Conservation (phyloP, 2,113 vertebrate species). For the Pedetes capensis region DNA sequence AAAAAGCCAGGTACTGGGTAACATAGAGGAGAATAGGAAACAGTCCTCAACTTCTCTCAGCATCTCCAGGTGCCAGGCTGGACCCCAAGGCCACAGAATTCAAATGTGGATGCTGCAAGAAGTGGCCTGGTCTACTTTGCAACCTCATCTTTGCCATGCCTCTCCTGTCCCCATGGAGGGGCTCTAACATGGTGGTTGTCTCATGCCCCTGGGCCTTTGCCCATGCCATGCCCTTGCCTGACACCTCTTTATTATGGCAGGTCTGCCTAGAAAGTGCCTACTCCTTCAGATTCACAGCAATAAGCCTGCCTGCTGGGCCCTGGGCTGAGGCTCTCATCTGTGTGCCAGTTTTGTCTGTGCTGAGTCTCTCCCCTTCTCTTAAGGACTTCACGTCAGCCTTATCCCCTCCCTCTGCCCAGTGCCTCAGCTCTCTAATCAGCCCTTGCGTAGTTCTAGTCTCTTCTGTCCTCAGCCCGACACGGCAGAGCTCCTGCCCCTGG, state of each 20-base stretch:
- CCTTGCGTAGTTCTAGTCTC: background rate
- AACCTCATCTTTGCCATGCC: accelerated
- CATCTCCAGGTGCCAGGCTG: background rate
- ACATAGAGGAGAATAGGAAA: background rate
- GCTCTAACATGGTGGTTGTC: background rate
- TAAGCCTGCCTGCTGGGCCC: background rate
- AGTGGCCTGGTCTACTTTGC: too few species aligned
- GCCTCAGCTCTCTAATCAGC: too few species aligned
- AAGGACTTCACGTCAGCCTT: too few species aligned
- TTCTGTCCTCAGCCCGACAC: background rate
- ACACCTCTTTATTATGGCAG: background rate
- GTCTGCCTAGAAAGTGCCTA: background rate
- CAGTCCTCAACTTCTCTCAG: background rate
- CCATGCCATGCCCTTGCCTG: background rate
- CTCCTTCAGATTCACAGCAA: background rate
- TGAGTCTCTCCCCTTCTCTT: background rate
- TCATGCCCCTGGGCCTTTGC: background rate
- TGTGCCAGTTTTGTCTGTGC: background rate
- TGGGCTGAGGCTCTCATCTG: background rate
- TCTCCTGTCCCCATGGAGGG: accelerated
- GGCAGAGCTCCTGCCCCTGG: background rate
- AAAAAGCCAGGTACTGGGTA: background rate
- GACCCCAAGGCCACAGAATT: background rate
- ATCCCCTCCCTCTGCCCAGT: background rate
- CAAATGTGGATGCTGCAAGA: background rate